Percentiles rank a stretch among this genome's conserved stretches.
Conservation (phyloP, 2,113 vertebrate genomes). For the Romanogobio albipinnatus region DNA sequence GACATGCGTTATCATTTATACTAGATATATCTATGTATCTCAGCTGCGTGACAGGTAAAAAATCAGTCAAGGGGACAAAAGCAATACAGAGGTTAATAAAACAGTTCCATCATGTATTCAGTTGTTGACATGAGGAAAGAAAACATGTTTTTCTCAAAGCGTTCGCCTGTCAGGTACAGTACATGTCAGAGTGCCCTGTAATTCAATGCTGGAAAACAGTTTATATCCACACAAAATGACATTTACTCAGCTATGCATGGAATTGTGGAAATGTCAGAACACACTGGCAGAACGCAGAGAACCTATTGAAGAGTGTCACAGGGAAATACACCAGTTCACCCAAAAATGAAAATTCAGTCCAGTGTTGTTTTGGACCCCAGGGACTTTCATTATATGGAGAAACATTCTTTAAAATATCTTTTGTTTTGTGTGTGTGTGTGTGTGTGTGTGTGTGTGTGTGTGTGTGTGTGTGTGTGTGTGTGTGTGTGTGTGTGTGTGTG, state of each 20-base stretch:
- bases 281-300: constrained; percentile 31
- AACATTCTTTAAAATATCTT: neutral
- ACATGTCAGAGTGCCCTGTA: constrained; percentile 28
- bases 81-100: constrained; percentile 36
- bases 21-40: constrained; percentile 24
- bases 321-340: constrained; percentile 55
- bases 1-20: constrained; percentile 16
- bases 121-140: constrained; percentile 36
- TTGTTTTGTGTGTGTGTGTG: neutral
- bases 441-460: neutral
- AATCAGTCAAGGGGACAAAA: constrained; percentile 10
- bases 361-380: neutral
- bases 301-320: constrained; percentile 14
- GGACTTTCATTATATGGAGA: neutral
- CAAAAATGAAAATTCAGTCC: constrained; percentile 20
- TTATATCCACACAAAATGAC: constrained; percentile 42
- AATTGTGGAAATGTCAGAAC: constrained; percentile 51
- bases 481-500: neutral
- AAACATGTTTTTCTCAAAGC: constrained; percentile 1
- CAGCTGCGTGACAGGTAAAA: constrained; percentile 14
- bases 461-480: neutral
- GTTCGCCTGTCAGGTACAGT: constrained; percentile 22
- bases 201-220: constrained; percentile 6
- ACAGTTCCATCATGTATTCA: constrained; percentile 32
- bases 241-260: constrained; percentile 52